Conservation (phyloP, 2,888 invertebrate species). For the Caradrina clavipalpis region DNA sequence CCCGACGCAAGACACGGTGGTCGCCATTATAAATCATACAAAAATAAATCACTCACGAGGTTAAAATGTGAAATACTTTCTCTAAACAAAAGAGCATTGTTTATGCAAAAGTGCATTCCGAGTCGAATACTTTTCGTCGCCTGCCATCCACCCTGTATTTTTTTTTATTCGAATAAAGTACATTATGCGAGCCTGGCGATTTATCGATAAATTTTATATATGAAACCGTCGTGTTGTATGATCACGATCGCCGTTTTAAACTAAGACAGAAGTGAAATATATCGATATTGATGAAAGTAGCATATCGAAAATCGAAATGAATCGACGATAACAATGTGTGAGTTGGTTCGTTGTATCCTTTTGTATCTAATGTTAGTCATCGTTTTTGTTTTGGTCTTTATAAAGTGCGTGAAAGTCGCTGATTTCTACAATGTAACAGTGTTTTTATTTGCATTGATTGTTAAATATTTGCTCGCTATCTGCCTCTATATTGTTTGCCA, state of each 20-base stretch:
- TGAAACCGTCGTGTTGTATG: conserved; percentile 84
- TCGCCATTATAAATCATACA: conserved; percentile 86
- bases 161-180: conserved; percentile 80
- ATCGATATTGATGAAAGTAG: conserved; percentile 72
- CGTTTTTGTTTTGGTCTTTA: conserved; percentile 28
- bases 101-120: conserved; percentile 90
- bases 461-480: too few species aligned
- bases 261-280: conserved; percentile 75
- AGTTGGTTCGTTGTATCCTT: conserved; percentile 25
- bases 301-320: conserved; percentile 59
- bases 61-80: conserved; percentile 90
- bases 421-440: background rate
- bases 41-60: conserved; percentile 88
- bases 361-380: conserved; percentile 37
- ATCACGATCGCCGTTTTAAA: conserved; percentile 86
- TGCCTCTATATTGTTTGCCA: background rate
- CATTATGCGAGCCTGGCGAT: conserved; percentile 78
- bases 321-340: conserved; percentile 53
- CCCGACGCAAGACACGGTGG: conserved; percentile 74
- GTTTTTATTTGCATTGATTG: too few species aligned
- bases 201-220: conserved; percentile 86
- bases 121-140: conserved; percentile 89
- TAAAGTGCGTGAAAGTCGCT: conserved; percentile 17
- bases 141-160: conserved; percentile 77
- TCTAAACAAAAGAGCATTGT: conserved; percentile 90